A percentile compares a stretch with the other conserved stretches of the same genome.
phyloP scores from a whole-genome alignment of 2,888 invertebrate species.

The Clusia tigrina region DNA sequence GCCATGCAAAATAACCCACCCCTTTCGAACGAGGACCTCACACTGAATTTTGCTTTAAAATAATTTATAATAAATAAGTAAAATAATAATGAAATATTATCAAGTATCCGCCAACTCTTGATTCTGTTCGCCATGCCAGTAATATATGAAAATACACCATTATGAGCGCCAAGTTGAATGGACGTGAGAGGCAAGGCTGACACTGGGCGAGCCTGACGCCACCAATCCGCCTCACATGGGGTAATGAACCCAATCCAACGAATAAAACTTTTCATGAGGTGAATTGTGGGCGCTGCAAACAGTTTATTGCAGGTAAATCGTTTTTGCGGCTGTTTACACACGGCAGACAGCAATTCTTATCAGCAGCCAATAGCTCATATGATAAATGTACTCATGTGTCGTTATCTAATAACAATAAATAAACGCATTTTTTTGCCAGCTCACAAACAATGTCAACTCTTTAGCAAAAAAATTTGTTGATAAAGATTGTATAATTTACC shows the following conservation, averaged over 20 bases:
- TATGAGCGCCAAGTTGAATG: slow-evolving; percentile 53
- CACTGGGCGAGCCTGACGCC: too few relatives aligned
- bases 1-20: too few relatives aligned
- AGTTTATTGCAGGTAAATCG: background rate
- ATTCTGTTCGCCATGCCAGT: slow-evolving; percentile 52
- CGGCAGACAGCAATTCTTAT: background rate
- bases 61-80: slow-evolving; percentile 22
- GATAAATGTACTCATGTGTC: background rate
- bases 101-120: background rate
- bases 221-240: too few relatives aligned
- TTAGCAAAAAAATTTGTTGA: slow-evolving; percentile 33
- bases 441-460: background rate
- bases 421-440: background rate
- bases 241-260: too few relatives aligned
- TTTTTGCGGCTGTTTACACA: background rate
- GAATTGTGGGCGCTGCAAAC: background rate
- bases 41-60: background rate
- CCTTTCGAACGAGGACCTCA: too few relatives aligned
- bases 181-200: slow-evolving; percentile 15
- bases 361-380: too few relatives aligned
- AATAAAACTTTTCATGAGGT: too few relatives aligned
- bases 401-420: background rate
- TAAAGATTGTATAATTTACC: slow-evolving; percentile 64
- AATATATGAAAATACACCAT: slow-evolving; percentile 54
- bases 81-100: slow-evolving; percentile 26